Percentiles rank a stretch among this genome's conserved stretches.
phyloP scores from a whole-genome alignment of 2,888 invertebrate genomes.

The Pseudanteris insignis region DNA sequence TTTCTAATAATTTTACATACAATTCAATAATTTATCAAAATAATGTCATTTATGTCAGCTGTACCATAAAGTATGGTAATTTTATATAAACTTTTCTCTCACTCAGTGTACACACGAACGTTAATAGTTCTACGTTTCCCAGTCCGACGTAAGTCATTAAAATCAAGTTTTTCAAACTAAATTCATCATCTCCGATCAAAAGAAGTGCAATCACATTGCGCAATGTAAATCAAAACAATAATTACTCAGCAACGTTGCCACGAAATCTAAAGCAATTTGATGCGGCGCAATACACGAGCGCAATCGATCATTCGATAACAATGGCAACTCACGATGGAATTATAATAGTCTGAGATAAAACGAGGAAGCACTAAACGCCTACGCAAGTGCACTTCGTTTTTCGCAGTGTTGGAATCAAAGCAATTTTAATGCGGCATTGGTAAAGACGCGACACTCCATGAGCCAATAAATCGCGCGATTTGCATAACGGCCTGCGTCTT shows the following conservation, averaged over 20 bases:
- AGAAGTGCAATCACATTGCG: conserved; percentile 5
- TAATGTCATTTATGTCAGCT: no score
- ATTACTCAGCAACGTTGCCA: conserved; percentile 4
- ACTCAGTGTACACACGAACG: no score
- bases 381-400: conserved; percentile 47
- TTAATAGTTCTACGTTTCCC: no score
- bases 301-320: conserved; percentile 17
- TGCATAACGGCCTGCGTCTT: not conserved
- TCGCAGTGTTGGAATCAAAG: conserved; percentile 24
- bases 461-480: not conserved
- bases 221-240: conserved; percentile 5
- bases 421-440: no score
- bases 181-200: no score
- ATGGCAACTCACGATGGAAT: conserved; percentile 17
- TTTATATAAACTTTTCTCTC: no score
- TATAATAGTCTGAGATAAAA: conserved; percentile 33
- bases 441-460: no score
- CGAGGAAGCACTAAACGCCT: conserved; percentile 38
- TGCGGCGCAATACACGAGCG: conserved; percentile 1
- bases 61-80: no score
- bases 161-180: no score
- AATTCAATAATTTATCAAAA: no score
- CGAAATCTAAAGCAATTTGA: not conserved
- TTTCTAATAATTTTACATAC: no score
- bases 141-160: no score